Base-by-base conservation (phyloP, 30 jellyfish, hydroid and myxozoan species). In the Nemopilema nomurai region DNA sequence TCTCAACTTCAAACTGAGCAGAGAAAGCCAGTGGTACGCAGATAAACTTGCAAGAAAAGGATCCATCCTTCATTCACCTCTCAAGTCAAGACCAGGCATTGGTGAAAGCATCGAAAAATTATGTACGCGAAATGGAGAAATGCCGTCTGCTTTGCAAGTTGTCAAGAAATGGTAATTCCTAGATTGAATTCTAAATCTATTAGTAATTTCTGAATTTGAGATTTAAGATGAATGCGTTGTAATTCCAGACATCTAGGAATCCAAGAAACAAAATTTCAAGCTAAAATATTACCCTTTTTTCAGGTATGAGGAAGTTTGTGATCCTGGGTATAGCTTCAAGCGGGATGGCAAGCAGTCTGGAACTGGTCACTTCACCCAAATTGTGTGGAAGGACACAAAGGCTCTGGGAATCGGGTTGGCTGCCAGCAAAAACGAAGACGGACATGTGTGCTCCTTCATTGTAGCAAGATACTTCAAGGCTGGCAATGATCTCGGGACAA, bases 241-340 rank as follows among this genome's bases (percentile, higher is more conserved):
- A n/a, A n/a, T n/a, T n/a, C n/a, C n/a, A n/a, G n/a, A n/a, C n/a
- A n/a, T n/a, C n/a, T n/a, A n/a, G n/a, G n/a, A n/a, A n/a, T n/a
- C n/a, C n/a, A n/a, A n/a, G n/a, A n/a, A n/a, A n/a, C n/a, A n/a
- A n/a, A n/a, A n/a, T n/a, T n/a, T n/a, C n/a, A n/a, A n/a, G n/a
- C n/a, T n/a, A n/a, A n/a, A n/a, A n/a, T n/a, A n/a, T n/a, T n/a
- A n/a, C n/a, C n/a, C n/a, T n/a, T n/a, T n/a, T n/a, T n/a, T n/a
- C n/a, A 94, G 99, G 99, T 94, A 94, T 76, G 72, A 86, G 31
- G 99, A 94, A 77, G 94, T 94, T 19, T 94, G 99, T 77, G 33
- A 78, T 30, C 99, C 99, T 17, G 99, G 99, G n/a, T 94, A 76
- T 82, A 87, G 72, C 65, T 94, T 94, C 50, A 69, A 77, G 6